Evolutionary conservation across 2,113 vertebrate species (phyloP).

Genomic region (Indri indri): DNA sequence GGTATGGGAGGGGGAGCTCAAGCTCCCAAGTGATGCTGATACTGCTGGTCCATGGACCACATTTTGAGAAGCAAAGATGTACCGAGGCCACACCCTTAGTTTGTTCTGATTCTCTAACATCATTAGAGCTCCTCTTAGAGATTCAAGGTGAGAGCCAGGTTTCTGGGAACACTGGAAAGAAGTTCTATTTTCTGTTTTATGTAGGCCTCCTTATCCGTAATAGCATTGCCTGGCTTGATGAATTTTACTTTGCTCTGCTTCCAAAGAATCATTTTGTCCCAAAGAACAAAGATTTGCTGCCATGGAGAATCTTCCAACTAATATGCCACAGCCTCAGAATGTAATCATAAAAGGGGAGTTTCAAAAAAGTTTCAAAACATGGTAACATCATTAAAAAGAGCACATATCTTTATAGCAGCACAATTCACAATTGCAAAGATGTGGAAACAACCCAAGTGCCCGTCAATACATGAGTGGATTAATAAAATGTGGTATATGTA

Average conservation of each 20-base stretch:
- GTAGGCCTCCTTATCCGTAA: neutral
- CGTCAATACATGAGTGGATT: too few relatives aligned
- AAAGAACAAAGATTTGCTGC: slow-evolving; percentile 26
- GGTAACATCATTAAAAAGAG: neutral
- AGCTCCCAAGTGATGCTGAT: neutral
- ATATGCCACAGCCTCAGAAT: neutral
- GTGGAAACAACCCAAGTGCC: too few relatives aligned
- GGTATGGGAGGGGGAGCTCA: neutral
- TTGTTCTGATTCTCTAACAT: neutral
- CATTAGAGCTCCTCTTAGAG: neutral
- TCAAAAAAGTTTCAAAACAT: neutral
- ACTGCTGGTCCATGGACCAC: neutral
- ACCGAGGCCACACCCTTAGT: neutral
- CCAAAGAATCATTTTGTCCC: neutral
- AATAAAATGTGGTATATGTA: too few relatives aligned
- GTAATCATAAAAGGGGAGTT: neutral
- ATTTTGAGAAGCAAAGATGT: neutral
- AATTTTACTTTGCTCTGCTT: neutral
- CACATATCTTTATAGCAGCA: neutral
- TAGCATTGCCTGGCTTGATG: neutral
- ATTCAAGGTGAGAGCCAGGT: neutral
- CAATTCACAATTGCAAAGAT: too few relatives aligned
- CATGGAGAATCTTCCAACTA: neutral
- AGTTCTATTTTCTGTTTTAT: neutral
- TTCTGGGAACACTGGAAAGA: neutral